Conservation (phyloP, 2,888 invertebrate species). For the Girardia tigrina region DNA sequence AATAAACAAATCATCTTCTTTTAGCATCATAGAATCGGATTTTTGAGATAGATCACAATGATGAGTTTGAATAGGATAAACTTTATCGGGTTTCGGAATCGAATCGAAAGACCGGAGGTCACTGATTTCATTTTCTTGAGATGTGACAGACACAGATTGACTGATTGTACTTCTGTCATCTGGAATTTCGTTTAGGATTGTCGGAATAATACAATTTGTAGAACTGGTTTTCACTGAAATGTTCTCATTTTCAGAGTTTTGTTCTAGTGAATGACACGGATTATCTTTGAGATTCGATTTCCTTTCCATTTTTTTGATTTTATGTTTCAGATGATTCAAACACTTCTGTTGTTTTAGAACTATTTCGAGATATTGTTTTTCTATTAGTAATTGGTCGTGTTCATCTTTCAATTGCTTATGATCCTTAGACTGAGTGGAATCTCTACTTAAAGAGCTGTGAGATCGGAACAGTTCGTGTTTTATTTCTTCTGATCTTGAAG, state of each 20-base stretch:
- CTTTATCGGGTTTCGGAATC: neutral
- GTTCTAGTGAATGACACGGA: neutral
- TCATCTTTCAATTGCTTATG: neutral
- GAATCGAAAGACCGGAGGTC: no score
- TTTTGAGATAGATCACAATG: no score
- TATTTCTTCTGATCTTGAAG: neutral
- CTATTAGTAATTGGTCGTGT: neutral
- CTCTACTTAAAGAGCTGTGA: neutral
- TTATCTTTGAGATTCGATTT: neutral
- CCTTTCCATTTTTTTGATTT: neutral
- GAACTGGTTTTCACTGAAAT: neutral
- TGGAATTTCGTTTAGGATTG: neutral
- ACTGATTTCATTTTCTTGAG: neutral
- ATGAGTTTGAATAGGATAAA: neutral
- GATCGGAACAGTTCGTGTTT: neutral
- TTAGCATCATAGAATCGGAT: neutral
- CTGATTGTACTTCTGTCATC: neutral
- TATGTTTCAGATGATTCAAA: slow-evolving; percentile 14
- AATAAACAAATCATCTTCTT: neutral
- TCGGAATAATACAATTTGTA: neutral
- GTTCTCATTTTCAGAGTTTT: neutral
- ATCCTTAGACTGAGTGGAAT: neutral
- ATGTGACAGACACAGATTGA: neutral
- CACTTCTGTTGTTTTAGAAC: neutral
- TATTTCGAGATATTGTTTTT: neutral